These are phyloP conservation scores for Cydia splendana DNA, from an alignment of 1,140 invertebrate genomes.

Conservation along the genomic window DNA sequence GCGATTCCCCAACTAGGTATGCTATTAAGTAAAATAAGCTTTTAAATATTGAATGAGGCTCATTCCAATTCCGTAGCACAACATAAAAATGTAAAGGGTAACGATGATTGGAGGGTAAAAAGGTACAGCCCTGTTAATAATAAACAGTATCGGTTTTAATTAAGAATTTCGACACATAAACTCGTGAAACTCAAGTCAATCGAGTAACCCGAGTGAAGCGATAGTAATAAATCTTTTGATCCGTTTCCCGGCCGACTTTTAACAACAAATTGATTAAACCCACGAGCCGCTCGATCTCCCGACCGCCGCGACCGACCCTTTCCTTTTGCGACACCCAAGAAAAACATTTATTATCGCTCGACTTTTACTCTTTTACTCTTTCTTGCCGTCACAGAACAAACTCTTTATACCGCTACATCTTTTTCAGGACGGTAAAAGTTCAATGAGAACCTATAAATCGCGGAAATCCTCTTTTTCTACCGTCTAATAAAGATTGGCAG, in stretches of 20 bases:
- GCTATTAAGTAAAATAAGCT: too few species aligned
- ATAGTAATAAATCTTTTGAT: conserved; percentile 47
- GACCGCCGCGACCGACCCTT: conserved; percentile 30
- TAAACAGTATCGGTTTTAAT: conserved; percentile 1
- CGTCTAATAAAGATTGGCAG: background rate
- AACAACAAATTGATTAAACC: conserved; percentile 51
- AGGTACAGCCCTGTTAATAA: background rate
- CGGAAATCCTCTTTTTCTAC: background rate
- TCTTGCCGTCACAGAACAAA: conserved; percentile 6
- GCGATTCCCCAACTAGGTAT: too few species aligned
- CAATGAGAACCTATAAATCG: background rate
- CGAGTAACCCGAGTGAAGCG: conserved; percentile 33
- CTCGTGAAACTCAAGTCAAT: conserved; percentile 15
- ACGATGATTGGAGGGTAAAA: background rate
- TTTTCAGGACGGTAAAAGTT: conserved; percentile 1
- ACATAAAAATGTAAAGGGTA: background rate
- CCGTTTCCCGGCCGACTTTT: conserved; percentile 39
- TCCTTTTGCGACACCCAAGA: conserved; percentile 38
- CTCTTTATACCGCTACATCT: conserved; percentile 7
- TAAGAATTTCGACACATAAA: conserved; percentile 33
- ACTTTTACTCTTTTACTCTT: conserved; percentile 12
- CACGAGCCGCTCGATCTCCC: conserved; percentile 35
- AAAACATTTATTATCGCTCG: conserved; percentile 46
- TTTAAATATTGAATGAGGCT: too few species aligned
- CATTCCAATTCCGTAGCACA: too few species aligned